These are phyloP conservation scores for Prostheceraeus crozeri DNA, from an alignment of 2,888 invertebrate genomes.

Conservation along the genomic window DNA sequence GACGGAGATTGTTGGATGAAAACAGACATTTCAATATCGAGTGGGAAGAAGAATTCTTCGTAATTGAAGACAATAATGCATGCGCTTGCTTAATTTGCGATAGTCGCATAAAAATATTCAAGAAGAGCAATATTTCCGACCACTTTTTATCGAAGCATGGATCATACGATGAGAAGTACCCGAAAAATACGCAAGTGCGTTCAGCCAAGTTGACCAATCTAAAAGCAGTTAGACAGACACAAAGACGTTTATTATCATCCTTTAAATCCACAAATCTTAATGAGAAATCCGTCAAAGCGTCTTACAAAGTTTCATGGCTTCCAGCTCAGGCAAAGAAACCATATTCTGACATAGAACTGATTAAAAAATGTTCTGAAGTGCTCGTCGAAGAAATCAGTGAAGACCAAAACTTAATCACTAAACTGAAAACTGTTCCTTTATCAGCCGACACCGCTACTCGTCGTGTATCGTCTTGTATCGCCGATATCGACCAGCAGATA, in stretches of 20 bases:
- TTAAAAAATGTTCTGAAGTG: conserved; percentile 10
- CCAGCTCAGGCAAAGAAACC: conserved; percentile 15
- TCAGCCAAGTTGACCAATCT: neutral
- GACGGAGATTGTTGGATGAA: too few species aligned
- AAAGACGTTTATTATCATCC: neutral
- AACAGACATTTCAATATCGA: conserved; percentile 1
- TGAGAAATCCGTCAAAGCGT: neutral
- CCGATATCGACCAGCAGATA: conserved; percentile 6
- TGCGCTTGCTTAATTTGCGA: conserved; percentile 11
- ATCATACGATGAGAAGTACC: neutral
- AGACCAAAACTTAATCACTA: neutral
- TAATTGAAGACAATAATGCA: conserved; percentile 4
- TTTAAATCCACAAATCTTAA: conserved; percentile 2
- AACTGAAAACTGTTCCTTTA: conserved; percentile 4
- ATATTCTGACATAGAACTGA: conserved; percentile 6
- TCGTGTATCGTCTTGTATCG: conserved; percentile 10
- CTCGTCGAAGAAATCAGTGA: conserved; percentile 7
- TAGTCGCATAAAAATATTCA: neutral
- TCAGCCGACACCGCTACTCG: neutral
- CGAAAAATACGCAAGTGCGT: neutral
- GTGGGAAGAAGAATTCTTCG: conserved; percentile 12
- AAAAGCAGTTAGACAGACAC: neutral
- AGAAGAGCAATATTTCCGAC: conserved; percentile 5
- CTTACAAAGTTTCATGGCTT: conserved; percentile 17
- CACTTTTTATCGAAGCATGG: conserved; percentile 3